Percentiles rank a stretch among this genome's conserved stretches.
Evolutionary conservation across 2,888 invertebrate genomes (phyloP).

Genomic region (Heterodera filipjevi): DNA sequence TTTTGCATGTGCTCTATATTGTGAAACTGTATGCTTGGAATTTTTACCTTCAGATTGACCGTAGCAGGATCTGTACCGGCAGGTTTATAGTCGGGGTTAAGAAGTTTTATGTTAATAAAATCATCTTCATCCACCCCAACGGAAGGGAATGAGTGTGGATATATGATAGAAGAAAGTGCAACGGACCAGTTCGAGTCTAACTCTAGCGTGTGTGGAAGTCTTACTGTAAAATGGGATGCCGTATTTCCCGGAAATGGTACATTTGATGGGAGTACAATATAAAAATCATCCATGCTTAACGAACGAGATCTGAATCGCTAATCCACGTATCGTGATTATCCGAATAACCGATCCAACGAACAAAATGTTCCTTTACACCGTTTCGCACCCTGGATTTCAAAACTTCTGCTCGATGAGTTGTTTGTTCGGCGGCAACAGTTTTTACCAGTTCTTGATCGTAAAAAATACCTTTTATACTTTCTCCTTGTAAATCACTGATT

Average conservation of each 20-base stretch:
- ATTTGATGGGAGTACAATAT: slow-evolving; percentile 4
- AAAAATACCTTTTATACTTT: slow-evolving; percentile 10
- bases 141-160: background rate
- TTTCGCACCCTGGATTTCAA: background rate
- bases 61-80: background rate
- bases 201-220: background rate
- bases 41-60: background rate
- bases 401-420: background rate
- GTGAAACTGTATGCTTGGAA: background rate
- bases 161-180: background rate
- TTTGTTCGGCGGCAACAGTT: background rate
- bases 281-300: slow-evolving; percentile 13
- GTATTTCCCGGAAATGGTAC: background rate
- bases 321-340: slow-evolving; percentile 10
- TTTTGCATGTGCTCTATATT: background rate
- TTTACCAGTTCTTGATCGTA: slow-evolving; percentile 13
- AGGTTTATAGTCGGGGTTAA: background rate
- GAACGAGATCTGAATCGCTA: background rate
- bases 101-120: background rate
- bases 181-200: background rate
- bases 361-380: slow-evolving; percentile 19
- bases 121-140: background rate
- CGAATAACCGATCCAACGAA: slow-evolving; percentile 9
- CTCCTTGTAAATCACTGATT: slow-evolving; percentile 6
- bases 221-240: background rate